Base-by-base conservation (phyloP, 2,113 vertebrate genomes). In the Neogale vison region DNA sequence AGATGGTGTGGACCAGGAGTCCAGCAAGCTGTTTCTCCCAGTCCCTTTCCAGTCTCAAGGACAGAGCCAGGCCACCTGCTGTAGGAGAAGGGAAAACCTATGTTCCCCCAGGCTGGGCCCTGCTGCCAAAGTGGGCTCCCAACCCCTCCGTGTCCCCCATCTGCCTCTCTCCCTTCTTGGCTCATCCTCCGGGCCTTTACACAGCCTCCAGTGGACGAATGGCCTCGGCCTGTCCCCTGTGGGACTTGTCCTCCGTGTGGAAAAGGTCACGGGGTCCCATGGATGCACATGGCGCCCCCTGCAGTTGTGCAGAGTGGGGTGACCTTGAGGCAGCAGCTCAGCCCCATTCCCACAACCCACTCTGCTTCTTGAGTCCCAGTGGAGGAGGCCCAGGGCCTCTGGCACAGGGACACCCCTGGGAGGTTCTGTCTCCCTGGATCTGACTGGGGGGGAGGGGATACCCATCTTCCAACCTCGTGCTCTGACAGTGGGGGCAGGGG, bases 301-400 rank as follows among this genome's bases (percentile, higher is more conserved):
- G 29, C 79, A 39, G 34, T 9, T 47, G 65, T 34, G 23, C 17
- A 15, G 6, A 61, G 76, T 3, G 55, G 45, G 29, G 61, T 23
- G 13, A 39, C 34, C 17, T 17, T 8, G 9, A 8, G 77, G 50
- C 11, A 1, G 50, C 39, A 36, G 47, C 50, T 50, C 81, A 52
- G 47, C 67, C 31, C 63, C 31, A 6, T 1, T 14, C 52, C 52
- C 3, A 0, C 18, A 18, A 36, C n/a, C 21, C 8, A 0, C 65
- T 82, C 47, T 39, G 31, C 31, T 47, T 90, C 31, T 42, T 61
- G 3, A 45, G 55, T 23, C 74, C 2, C 7, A 3, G 39, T 3
- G 8, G 9, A 14, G n/a, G 57, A 24, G 34, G 2, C 10, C 47
- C 0, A 8, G 31, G 26, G 24, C 1, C 50, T 4, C 4, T 15